Percentiles rank a stretch among this genome's conserved stretches.
phyloP scores from a whole-genome alignment of 1,140 invertebrate genomes.

The Centruroides vittatus region DNA sequence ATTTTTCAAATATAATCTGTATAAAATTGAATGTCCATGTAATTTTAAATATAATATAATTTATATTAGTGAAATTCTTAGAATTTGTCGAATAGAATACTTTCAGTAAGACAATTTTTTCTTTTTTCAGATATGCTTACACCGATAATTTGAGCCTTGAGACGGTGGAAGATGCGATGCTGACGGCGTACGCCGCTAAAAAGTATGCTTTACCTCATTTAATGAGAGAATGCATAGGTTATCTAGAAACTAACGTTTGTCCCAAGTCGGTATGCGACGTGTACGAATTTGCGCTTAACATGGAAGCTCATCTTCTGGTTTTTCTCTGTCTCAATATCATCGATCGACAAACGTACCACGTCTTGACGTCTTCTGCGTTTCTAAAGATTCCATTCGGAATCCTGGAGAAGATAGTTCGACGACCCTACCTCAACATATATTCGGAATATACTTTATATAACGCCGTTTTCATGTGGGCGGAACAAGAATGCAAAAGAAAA shows the following conservation, averaged over 20 bases:
- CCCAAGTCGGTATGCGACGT: conserved; percentile 22
- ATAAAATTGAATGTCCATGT: too few species aligned
- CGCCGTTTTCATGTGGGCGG: conserved; percentile 20
- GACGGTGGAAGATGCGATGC: conserved; percentile 24
- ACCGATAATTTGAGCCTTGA: conserved; percentile 22
- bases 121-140: conserved; percentile 14
- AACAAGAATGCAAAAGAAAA: conserved; percentile 19
- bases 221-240: conserved; percentile 21
- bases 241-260: conserved; percentile 21
- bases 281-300: conserved; percentile 21
- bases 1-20: too few species aligned
- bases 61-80: too few species aligned
- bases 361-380: conserved; percentile 17
- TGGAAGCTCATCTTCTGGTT: conserved; percentile 21
- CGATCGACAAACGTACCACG: conserved; percentile 23
- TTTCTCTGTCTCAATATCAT: conserved; percentile 24
- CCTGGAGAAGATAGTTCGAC: conserved; percentile 20
- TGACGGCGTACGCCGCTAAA: conserved; percentile 24
- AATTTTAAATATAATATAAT: too few species aligned
- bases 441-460: conserved; percentile 22
- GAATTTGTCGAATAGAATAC: too few species aligned
- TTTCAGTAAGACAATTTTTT: too few species aligned
- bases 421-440: conserved; percentile 22
- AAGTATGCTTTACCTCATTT: conserved; percentile 24
- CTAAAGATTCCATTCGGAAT: conserved; percentile 16